Evolutionary conservation across 2,113 vertebrate genomes (phyloP), one percentile per base, ranked within the genome.

Genomic region (Ictalurus punctatus): DNA sequence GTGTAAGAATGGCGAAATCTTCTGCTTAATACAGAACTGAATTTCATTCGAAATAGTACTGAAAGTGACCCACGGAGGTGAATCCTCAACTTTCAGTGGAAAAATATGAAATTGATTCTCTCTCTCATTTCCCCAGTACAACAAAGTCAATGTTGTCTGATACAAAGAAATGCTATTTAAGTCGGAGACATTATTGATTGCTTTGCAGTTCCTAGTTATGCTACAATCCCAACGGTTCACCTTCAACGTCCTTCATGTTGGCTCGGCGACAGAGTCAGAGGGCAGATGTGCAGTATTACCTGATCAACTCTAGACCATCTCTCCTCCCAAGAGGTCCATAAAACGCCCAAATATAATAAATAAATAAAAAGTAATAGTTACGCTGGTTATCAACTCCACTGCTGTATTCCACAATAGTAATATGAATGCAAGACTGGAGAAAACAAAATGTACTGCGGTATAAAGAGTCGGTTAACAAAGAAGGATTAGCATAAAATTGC

Each of bases 211-310:
- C 48, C 9, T 34, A 52, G n/a, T 89, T 48, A 48, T 54, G 54
- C 74, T 59, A 21, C 56, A 67, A 52, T 87, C 37, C 71, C 48
- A 21, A 4, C 30, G 52, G 78, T 89, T 87, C 86, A 84, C 83
- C 71, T 88, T 89, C 69, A 14, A 19, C 63, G 83, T 89, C 86
- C 86, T 92, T 67, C n/a, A 25, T 48, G 44, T 48, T 83, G 85
- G 27, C 81, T 58, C 76, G 4, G 54, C 30, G 61, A 87, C 81
- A 82, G 34, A 63, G 86, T 25, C 74, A 86, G 54, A 63, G 16
- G 48, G 63, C 27, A 54, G 78, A 80, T 30, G 27, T n/a, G 23
- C 54, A 56, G 54, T 56, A 52, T 27, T 27, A 52, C 40, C 44
- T 52, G 23, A 78, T 52, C 25, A 48, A 78, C 37, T 73, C 71